Evolutionary conservation across 2,113 vertebrate genomes (phyloP).

Genomic region (Spermophilus dauricus): DNA sequence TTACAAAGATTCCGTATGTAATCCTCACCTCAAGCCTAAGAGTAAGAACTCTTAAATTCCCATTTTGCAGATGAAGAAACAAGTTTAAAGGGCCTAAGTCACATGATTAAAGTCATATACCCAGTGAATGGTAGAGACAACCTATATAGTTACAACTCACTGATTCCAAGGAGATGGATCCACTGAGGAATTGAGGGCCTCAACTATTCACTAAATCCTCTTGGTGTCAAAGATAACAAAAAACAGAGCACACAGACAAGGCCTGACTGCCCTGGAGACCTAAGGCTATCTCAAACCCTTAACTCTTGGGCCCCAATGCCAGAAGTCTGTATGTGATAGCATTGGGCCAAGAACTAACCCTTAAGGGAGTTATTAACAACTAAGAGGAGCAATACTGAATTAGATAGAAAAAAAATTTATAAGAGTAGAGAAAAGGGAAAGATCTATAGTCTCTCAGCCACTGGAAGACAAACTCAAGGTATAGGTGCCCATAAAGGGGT

Average conservation of each 20-base stretch:
- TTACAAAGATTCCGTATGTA: not conserved
- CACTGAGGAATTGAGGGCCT: not conserved
- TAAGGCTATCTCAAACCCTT: not conserved
- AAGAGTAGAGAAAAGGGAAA: not conserved
- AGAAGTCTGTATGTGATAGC: not conserved
- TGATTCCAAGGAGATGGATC: not conserved
- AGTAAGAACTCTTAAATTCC: not conserved
- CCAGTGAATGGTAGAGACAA: not conserved
- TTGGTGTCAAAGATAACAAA: not conserved
- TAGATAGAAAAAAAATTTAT: not conserved
- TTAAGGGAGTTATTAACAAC: not conserved
- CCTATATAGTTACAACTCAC: not conserved
- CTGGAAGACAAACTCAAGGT: not conserved
- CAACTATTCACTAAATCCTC: not conserved
- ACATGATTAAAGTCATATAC: not conserved
- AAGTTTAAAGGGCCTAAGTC: not conserved
- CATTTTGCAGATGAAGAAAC: constrained; percentile 46
- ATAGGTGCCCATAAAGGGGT: accelerated
- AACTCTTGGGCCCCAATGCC: not conserved
- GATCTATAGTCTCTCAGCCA: not conserved
- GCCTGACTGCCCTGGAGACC: not conserved
- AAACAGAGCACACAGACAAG: not conserved
- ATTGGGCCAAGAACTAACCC: not conserved
- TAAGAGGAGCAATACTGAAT: not conserved
- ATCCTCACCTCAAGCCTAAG: not conserved